phyloP scores from a whole-genome alignment of 2,797 vertebrate species.

The Ctenochaetus hawaiiensis region DNA sequence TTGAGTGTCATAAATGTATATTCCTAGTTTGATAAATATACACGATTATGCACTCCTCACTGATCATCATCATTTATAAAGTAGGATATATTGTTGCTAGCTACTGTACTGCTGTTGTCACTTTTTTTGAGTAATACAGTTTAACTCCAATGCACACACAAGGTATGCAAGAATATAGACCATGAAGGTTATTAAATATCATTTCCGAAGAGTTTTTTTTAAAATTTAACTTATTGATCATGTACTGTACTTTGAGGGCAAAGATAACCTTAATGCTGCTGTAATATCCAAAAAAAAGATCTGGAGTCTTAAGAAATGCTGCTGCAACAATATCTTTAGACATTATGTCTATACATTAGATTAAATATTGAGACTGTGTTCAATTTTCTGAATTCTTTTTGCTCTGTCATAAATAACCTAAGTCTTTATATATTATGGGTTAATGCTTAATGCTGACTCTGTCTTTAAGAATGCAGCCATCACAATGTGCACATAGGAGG shows the following conservation, averaged over 20 bases:
- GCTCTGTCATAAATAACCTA: background rate
- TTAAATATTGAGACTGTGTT: background rate
- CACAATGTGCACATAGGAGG: conserved; percentile 5
- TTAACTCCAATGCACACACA: background rate
- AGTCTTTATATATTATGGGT: conserved; percentile 4
- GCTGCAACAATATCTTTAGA: background rate
- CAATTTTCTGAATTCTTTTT: background rate
- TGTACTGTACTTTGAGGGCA: background rate
- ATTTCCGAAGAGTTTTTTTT: background rate
- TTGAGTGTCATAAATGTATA: background rate
- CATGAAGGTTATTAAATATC: background rate
- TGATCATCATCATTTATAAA: background rate
- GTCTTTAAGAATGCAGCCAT: conserved; percentile 11
- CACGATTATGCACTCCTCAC: background rate
- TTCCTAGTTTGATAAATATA: background rate
- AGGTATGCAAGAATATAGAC: background rate
- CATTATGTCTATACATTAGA: background rate
- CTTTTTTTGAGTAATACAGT: background rate
- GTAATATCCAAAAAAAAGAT: conserved; percentile 11
- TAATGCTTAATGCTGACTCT: background rate
- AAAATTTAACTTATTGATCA: too few relatives aligned
- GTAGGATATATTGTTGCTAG: background rate
- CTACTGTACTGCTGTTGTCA: background rate
- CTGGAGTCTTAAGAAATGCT: conserved; percentile 10
- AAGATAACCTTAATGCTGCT: background rate